These are phyloP conservation scores for Drosophila arawakana DNA, from an alignment of 1,140 invertebrate species.

Conservation along the genomic window DNA sequence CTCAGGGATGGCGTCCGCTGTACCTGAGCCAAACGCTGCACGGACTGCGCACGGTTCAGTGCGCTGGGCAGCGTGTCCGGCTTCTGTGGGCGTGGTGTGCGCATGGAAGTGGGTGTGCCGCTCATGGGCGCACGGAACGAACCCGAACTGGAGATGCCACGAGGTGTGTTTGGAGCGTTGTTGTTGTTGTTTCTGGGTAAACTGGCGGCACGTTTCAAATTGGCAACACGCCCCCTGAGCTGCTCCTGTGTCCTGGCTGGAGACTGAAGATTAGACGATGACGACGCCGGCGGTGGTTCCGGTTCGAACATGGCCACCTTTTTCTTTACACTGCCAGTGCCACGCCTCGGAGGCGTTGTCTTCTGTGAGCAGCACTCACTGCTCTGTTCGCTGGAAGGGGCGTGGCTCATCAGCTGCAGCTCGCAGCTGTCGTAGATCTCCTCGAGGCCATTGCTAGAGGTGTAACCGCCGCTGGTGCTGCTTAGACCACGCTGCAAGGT, in stretches of 20 bases:
- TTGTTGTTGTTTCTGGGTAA: constrained; percentile 84
- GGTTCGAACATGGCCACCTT: constrained; percentile 82
- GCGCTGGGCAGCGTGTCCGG: constrained; percentile 82
- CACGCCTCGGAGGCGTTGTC: constrained; percentile 60
- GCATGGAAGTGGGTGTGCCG: constrained; percentile 72
- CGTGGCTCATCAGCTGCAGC: constrained; percentile 88
- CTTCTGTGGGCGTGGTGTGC: constrained; percentile 85
- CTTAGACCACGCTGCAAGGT: constrained; percentile 85
- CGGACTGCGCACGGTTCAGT: constrained; percentile 82
- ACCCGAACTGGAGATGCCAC: constrained; percentile 39
- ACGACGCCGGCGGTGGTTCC: constrained; percentile 48
- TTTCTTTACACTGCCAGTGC: constrained; percentile 63
- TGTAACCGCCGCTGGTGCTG: constrained; percentile 87
- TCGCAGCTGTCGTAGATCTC: constrained; percentile 87
- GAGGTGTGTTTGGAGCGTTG: constrained; percentile 44
- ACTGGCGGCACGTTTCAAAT: constrained; percentile 85
- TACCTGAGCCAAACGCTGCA: constrained; percentile 85
- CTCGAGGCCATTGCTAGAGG: constrained; percentile 87
- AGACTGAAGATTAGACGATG: constrained; percentile 46
- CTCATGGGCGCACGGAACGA: constrained; percentile 63
- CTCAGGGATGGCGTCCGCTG: constrained; percentile 86
- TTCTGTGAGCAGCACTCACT: constrained; percentile 89
- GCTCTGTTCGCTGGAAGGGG: constrained; percentile 88
- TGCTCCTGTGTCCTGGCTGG: constrained; percentile 41
- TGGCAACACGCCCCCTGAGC: constrained; percentile 62